Evolutionary conservation across 2,113 vertebrate species (phyloP).

Genomic region (Addax nasomaculatus): DNA sequence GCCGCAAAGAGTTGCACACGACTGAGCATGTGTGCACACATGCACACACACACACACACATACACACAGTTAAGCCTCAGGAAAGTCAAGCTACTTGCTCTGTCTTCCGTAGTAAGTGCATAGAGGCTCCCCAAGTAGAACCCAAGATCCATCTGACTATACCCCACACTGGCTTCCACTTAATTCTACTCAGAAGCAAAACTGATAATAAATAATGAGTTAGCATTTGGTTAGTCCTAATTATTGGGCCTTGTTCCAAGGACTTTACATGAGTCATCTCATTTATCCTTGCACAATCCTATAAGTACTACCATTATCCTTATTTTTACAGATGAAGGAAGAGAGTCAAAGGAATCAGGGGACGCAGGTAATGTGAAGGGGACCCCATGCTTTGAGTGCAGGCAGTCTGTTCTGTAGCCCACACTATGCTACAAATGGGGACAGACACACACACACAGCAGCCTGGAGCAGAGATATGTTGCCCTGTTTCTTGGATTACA

Average conservation of each 20-base stretch:
- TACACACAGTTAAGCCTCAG: background rate
- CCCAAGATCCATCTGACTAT: background rate
- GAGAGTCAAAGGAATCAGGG: background rate
- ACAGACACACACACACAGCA: background rate
- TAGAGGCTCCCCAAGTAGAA: background rate
- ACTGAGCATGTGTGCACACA: background rate
- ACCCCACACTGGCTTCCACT: background rate
- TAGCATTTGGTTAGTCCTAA: background rate
- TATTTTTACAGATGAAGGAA: background rate
- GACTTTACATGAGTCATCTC: background rate
- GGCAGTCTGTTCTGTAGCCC: background rate
- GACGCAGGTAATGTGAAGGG: too few species aligned
- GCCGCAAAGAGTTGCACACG: rapidly evolving
- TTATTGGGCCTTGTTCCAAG: background rate
- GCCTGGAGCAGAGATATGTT: background rate
- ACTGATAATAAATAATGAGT: background rate
- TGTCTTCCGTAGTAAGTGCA: background rate
- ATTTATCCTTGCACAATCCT: background rate
- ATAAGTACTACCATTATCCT: background rate
- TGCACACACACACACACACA: background rate
- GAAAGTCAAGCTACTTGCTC: background rate
- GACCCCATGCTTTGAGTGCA: background rate
- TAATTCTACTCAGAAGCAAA: background rate
- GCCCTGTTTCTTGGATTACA: background rate
- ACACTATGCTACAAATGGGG: rapidly evolving